These are phyloP conservation scores for Oikopleura dioica DNA, from an alignment of 23 tunicate genomes.

Conservation along the genomic window DNA sequence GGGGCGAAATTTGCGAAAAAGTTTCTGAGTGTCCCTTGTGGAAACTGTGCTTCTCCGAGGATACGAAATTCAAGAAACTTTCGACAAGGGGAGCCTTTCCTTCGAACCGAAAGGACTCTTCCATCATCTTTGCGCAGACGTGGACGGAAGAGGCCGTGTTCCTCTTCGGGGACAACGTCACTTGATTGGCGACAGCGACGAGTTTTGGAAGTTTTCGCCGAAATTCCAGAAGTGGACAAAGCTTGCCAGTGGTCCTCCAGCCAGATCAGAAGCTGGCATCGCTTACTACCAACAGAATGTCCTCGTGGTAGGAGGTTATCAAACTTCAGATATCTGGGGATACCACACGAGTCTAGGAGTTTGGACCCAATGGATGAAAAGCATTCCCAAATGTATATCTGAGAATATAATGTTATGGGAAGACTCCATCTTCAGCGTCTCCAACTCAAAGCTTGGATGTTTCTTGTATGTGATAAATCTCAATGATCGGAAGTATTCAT, in stretches of 20 bases:
- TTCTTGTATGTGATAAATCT: too few relatives aligned
- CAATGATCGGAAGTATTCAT: too few relatives aligned
- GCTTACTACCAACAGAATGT: background rate
- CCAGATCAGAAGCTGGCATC: background rate
- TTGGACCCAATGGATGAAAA: background rate
- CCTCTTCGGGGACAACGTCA: background rate
- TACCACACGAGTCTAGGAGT: background rate
- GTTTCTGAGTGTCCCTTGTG: background rate
- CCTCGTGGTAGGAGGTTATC: background rate
- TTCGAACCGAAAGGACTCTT: background rate
- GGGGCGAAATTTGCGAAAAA: background rate
- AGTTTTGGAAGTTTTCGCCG: too few relatives aligned
- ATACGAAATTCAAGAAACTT: background rate
- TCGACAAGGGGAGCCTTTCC: background rate
- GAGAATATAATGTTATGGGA: too few relatives aligned
- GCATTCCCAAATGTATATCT: background rate
- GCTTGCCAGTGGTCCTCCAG: background rate
- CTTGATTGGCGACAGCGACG: background rate
- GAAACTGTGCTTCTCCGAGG: background rate
- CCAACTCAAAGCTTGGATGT: too few relatives aligned
- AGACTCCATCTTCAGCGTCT: too few relatives aligned
- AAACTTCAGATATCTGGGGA: background rate
- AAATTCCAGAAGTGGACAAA: background rate
- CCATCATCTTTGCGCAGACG: background rate
- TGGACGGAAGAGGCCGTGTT: background rate